Conservation (phyloP, 2,113 vertebrate species). For the Anseranas semipalmata region DNA sequence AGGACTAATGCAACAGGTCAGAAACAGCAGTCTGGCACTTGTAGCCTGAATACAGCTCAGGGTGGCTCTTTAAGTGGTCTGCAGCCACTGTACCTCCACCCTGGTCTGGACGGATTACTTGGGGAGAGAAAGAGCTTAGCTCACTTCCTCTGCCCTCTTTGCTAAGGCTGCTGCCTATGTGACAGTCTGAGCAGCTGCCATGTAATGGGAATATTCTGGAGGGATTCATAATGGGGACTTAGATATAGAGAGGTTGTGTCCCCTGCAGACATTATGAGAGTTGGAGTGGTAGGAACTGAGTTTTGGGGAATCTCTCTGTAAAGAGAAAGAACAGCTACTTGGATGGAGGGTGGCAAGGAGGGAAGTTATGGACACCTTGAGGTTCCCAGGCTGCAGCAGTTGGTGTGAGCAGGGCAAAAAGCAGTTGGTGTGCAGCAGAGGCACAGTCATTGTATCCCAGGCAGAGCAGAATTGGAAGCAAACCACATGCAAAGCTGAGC, state of each 20-base stretch:
- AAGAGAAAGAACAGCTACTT: not conserved
- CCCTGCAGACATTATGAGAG: not conserved
- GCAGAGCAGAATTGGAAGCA: not conserved
- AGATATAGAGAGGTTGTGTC: not conserved
- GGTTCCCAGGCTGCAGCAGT: not conserved
- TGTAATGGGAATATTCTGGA: not conserved
- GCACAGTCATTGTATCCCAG: not conserved
- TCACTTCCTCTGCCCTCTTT: not conserved
- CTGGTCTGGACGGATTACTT: not conserved
- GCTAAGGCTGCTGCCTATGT: not conserved
- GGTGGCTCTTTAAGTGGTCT: not conserved
- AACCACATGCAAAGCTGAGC: not conserved
- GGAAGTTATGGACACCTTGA: fast-evolving
- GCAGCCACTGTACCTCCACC: not conserved
- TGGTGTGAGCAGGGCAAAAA: not conserved
- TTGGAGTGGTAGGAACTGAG: not conserved
- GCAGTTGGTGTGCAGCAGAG: too few relatives aligned
- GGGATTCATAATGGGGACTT: not conserved
- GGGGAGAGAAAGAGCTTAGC: not conserved
- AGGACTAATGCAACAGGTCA: not conserved
- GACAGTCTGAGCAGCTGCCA: slow-evolving; percentile 15
- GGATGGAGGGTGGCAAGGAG: not conserved
- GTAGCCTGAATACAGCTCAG: not conserved
- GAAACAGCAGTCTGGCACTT: not conserved
- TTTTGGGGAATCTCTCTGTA: not conserved